Evolutionary conservation across 2,113 vertebrate genomes (phyloP), one percentile per base, ranked within the genome.

Genomic region (Proteles cristata): DNA sequence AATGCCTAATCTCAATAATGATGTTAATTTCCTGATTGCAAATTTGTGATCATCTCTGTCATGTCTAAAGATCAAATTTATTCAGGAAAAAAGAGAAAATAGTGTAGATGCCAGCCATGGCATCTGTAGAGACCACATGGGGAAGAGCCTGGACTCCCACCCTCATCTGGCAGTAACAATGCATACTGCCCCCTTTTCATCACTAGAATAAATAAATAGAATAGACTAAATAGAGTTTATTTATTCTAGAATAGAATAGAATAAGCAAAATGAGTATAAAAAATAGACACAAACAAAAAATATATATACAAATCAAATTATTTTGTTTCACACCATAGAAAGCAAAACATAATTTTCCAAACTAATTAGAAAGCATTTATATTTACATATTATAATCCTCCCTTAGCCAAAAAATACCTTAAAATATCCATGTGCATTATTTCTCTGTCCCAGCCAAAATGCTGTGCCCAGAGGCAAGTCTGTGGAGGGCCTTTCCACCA

Each of bases 401-500:
- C 2, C 68, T 39, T 25, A 68, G 11, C 17, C 23, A 98, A 96
- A 35, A 35, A 77, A 97, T 99, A 99, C 99, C 99, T 99, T 99
- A 98, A 99, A 99, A 98, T 99, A 99, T 77, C 99, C 99, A 39
- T 99, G 99, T 31, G 99, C 99, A 33, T 99, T 98, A 98, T 99
- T 99, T 97, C 99, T 99, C 97, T 99, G 99, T 97, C 99, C 99
- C 71, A 99, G 98, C 99, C 99, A 99, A 98, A 99, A 99, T 3
- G 99, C 99, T 69, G 99, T 99, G 17, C 99, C 99, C 74, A 99
- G 97, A 85, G 99, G 99, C 93, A 99, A 99, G 96, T 99, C 99
- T 99, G 99, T 99, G 94, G 98, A 99, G 19, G 99, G 99, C 53
- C 99, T 99, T 89, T 99, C 99, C 89, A 99, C 99, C 90, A 99